These are phyloP conservation scores for Lates calcarifer DNA, from an alignment of 2,113 vertebrate genomes.

Conservation along the genomic window DNA sequence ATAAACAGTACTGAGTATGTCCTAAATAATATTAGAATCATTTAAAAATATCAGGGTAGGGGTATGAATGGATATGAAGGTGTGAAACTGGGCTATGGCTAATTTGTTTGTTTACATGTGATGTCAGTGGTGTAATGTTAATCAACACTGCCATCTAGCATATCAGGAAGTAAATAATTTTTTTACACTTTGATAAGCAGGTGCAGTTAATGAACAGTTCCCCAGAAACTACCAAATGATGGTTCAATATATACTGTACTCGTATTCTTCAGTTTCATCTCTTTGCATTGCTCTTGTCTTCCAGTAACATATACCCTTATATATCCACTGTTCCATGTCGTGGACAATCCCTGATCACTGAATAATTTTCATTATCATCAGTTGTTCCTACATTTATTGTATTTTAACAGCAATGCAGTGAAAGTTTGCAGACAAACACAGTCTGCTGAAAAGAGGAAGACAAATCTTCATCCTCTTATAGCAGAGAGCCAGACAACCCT, in stretches of 20 bases:
- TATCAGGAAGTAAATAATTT: conserved; percentile 27
- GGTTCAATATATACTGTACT: background rate
- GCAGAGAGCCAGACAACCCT: background rate
- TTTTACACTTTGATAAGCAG: conserved; percentile 34
- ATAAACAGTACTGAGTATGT: background rate
- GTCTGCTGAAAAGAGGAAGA: background rate
- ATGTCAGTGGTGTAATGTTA: conserved; percentile 23
- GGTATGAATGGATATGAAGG: background rate
- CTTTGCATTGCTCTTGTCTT: background rate
- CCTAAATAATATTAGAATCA: background rate
- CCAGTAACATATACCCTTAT: background rate
- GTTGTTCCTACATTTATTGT: conserved; percentile 2
- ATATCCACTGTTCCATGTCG: background rate
- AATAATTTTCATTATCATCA: conserved; percentile 26
- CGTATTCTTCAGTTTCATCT: background rate
- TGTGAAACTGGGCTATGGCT: background rate
- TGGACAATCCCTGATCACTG: background rate
- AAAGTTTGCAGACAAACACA: conserved; percentile 2
- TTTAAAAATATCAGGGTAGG: background rate
- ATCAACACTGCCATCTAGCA: conserved; percentile 65
- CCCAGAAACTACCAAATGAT: background rate
- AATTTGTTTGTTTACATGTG: conserved; percentile 18
- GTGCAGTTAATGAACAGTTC: conserved; percentile 5
- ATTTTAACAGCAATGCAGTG: background rate
- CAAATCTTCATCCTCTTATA: background rate